Conservation (phyloP, 53 echinoderm and acorn worm species). For the Holothuria scabra region DNA sequence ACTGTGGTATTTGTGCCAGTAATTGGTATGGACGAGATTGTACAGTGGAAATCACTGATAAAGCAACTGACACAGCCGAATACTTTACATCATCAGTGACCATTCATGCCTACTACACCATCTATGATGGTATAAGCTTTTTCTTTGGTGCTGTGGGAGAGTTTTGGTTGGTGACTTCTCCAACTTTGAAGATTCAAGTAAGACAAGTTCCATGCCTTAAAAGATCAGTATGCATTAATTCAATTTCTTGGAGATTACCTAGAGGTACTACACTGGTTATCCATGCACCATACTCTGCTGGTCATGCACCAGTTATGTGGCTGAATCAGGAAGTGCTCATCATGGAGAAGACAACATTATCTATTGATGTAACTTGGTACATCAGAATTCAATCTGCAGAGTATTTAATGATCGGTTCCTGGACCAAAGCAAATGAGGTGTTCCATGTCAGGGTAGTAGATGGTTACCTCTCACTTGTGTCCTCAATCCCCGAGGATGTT, state of each 20-base stretch:
- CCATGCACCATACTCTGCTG: slow-evolving; percentile 71
- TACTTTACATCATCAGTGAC: slow-evolving; percentile 61
- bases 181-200: slow-evolving; percentile 59
- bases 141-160: slow-evolving; percentile 77
- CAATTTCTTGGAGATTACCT: slow-evolving; percentile 43
- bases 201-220: slow-evolving; percentile 85
- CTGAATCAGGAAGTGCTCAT: slow-evolving; percentile 47
- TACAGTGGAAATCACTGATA: slow-evolving; percentile 45
- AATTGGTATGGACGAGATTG: slow-evolving; percentile 83
- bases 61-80: background rate
- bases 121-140: slow-evolving; percentile 76
- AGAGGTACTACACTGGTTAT: slow-evolving; percentile 15
- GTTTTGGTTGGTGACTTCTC: slow-evolving; percentile 68
- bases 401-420: slow-evolving; percentile 38
- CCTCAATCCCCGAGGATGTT: slow-evolving; percentile 49
- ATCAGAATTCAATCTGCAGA: slow-evolving; percentile 51
- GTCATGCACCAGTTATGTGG: slow-evolving; percentile 68
- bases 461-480: slow-evolving; percentile 64
- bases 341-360: slow-evolving; percentile 9
- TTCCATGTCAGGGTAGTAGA: slow-evolving; percentile 64
- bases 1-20: slow-evolving; percentile 66
- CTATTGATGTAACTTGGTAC: slow-evolving; percentile 64
- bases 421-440: slow-evolving; percentile 11
- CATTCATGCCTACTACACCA: slow-evolving; percentile 68
- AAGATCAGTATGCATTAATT: slow-evolving; percentile 67